Evolutionary conservation across 2,113 vertebrate genomes (phyloP).

Genomic region (Pyxicephalus adspersus): DNA sequence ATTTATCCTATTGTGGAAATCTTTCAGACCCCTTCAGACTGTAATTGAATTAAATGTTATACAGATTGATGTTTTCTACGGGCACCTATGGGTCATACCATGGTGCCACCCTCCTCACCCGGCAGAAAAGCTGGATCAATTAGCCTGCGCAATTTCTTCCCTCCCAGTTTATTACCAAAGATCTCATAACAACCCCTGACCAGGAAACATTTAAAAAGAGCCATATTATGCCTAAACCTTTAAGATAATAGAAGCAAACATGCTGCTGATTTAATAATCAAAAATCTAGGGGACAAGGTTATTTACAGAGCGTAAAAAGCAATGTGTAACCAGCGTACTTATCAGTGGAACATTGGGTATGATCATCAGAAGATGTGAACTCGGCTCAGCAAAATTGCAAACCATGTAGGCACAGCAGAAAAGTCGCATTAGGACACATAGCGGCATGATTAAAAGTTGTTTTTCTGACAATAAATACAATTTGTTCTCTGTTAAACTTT

Average conservation of each 20-base stretch:
- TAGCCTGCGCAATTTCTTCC: neutral
- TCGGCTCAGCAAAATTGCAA: constrained; percentile 19
- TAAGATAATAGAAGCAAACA: constrained; percentile 8
- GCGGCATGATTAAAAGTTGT: neutral
- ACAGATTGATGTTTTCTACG: too few species aligned
- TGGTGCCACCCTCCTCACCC: too few species aligned
- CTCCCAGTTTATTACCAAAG: neutral
- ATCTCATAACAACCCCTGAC: neutral
- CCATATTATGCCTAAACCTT: neutral
- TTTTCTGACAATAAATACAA: neutral
- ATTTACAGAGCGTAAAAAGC: neutral
- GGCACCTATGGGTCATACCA: too few species aligned
- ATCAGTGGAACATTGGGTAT: neutral
- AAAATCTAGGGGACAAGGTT: neutral
- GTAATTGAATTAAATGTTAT: too few species aligned
- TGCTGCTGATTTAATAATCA: neutral
- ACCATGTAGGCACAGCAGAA: neutral
- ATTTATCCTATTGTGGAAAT: too few species aligned
- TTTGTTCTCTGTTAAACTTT: neutral
- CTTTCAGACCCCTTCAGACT: too few species aligned
- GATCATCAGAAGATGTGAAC: neutral
- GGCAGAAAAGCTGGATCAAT: too few species aligned
- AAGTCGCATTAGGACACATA: neutral
- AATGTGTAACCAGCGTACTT: constrained; percentile 20
- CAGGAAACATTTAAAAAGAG: neutral